Conservation (phyloP, 2,113 vertebrate genomes). For the Junco hyemalis region DNA sequence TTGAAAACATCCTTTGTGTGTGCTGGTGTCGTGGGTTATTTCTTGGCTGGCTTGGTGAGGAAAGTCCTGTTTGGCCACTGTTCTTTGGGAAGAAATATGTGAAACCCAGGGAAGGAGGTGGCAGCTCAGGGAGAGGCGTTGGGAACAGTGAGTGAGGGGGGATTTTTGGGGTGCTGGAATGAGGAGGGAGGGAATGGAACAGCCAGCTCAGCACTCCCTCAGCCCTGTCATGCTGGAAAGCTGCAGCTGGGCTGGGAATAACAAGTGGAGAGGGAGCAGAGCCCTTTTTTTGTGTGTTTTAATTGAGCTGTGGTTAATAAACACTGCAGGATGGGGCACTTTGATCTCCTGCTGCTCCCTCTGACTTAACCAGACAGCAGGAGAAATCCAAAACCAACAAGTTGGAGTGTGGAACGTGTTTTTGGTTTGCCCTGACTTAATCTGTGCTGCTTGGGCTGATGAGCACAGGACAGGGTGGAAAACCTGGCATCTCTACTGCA, state of each 20-base stretch:
- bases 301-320: constrained; percentile 18
- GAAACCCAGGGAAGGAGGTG: background rate
- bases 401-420: background rate
- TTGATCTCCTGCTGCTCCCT: constrained; percentile 45
- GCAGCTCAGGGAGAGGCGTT: background rate
- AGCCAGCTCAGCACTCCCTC: background rate
- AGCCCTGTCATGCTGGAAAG: background rate
- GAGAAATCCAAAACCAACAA: constrained; percentile 1
- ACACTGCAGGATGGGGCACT: background rate
- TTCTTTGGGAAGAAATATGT: background rate
- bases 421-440: background rate
- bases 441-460: background rate
- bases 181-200: background rate
- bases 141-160: background rate
- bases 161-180: background rate
- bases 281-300: background rate
- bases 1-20: constrained; percentile 41
- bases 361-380: background rate
- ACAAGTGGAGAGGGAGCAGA: background rate
- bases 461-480: background rate
- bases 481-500: background rate
- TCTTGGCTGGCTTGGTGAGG: background rate
- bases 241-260: background rate
- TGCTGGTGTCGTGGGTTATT: background rate
- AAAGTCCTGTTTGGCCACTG: background rate